Conservation (phyloP, 2,113 vertebrate species). For the Rhinopomastus cyanomelas region DNA sequence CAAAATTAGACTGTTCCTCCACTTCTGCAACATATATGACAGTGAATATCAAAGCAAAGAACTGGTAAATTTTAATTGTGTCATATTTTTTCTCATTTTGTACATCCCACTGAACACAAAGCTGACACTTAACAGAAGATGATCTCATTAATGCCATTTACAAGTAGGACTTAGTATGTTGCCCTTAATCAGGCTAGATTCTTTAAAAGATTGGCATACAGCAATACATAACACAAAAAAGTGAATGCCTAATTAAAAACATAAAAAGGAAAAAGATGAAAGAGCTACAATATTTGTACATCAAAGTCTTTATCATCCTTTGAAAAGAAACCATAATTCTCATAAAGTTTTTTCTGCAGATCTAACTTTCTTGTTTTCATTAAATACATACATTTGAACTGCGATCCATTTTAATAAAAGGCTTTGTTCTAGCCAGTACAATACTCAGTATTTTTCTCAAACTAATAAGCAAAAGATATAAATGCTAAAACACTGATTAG, state of each 20-base stretch:
- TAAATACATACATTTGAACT: background rate
- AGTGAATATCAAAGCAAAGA: background rate
- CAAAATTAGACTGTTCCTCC: background rate
- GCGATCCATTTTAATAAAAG: background rate
- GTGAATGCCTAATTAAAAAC: background rate
- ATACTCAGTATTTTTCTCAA: background rate
- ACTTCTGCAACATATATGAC: background rate
- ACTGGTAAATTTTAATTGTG: background rate
- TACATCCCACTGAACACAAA: background rate
- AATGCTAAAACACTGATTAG: background rate
- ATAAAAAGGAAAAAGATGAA: background rate
- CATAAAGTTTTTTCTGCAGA: background rate
- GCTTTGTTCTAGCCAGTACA: accelerated
- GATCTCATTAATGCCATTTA: background rate
- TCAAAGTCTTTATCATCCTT: background rate
- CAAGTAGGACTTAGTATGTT: background rate
- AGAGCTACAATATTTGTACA: background rate
- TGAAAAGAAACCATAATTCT: background rate
- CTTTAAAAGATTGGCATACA: background rate
- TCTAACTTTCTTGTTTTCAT: background rate
- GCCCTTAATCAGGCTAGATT: background rate
- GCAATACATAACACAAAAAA: background rate
- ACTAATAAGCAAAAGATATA: background rate
- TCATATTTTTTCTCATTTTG: background rate
- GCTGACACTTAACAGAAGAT: background rate